phyloP scores from a whole-genome alignment of 2,888 invertebrate species.

The Sericinus montela region DNA sequence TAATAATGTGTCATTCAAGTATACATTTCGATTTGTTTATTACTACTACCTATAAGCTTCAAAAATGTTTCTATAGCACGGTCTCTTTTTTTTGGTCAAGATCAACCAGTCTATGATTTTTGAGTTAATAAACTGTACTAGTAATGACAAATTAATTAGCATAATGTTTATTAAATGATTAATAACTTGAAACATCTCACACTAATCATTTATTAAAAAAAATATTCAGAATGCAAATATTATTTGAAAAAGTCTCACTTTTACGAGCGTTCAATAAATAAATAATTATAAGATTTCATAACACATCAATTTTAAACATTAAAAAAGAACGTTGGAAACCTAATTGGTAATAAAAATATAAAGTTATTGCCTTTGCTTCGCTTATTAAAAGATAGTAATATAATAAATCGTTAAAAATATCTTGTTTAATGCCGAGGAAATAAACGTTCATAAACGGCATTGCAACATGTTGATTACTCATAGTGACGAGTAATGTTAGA shows the following conservation, averaged over 20 bases:
- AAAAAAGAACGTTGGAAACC: background rate
- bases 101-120: too few relatives aligned
- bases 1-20: too few relatives aligned
- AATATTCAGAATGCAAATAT: background rate
- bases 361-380: background rate
- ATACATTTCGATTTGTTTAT: too few relatives aligned
- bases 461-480: background rate
- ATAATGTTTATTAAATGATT: too few relatives aligned
- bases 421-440: background rate
- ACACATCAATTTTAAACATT: background rate
- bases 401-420: background rate
- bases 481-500: too few relatives aligned
- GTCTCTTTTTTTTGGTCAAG: too few relatives aligned
- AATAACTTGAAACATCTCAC: too few relatives aligned
- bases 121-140: too few relatives aligned
- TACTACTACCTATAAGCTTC: too few relatives aligned
- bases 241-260: background rate
- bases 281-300: background rate
- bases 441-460: background rate
- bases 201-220: too few relatives aligned
- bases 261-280: background rate
- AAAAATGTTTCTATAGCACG: too few relatives aligned
- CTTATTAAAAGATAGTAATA: background rate
- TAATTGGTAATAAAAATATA: background rate
- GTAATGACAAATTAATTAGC: too few relatives aligned